phyloP scores from a whole-genome alignment of 2,113 vertebrate species.

The Phalacrocorax aristotelis region DNA sequence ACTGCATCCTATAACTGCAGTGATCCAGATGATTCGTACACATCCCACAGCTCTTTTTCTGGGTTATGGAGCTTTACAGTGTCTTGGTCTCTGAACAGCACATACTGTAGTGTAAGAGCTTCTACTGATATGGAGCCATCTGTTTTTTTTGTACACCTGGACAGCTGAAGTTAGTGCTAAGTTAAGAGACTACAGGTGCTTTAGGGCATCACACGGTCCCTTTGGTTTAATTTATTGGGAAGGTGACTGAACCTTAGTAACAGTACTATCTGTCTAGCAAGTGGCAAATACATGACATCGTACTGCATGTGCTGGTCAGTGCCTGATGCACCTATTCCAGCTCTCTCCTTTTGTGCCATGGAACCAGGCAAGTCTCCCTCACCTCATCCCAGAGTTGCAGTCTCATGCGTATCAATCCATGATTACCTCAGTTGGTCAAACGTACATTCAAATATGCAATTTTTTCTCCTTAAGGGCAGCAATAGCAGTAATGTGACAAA shows the following conservation, averaged over 20 bases:
- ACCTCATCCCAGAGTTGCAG: not conserved
- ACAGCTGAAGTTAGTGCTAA: not conserved
- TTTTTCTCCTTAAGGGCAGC: not conserved
- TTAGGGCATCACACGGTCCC: not conserved
- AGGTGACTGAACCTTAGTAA: not conserved
- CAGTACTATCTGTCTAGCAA: not conserved
- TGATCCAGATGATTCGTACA: not conserved
- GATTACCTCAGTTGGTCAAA: not conserved
- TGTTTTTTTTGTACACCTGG: not conserved
- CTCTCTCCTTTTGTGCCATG: not conserved
- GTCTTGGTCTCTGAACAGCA: not conserved
- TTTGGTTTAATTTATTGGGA: not conserved
- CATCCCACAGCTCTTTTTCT: not conserved
- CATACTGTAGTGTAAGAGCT: not conserved
- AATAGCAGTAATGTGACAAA: not conserved
- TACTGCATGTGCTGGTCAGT: not conserved
- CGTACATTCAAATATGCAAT: not conserved
- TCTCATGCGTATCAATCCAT: rapidly evolving
- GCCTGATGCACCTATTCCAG: not conserved
- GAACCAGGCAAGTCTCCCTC: not conserved
- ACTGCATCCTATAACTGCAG: not conserved
- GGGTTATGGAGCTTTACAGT: not conserved
- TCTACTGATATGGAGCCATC: not conserved
- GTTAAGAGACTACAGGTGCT: not conserved
- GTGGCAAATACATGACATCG: not conserved